These are phyloP conservation scores for Drosophila santomea DNA, from an alignment of 1,140 invertebrate genomes.

Conservation along the genomic window DNA sequence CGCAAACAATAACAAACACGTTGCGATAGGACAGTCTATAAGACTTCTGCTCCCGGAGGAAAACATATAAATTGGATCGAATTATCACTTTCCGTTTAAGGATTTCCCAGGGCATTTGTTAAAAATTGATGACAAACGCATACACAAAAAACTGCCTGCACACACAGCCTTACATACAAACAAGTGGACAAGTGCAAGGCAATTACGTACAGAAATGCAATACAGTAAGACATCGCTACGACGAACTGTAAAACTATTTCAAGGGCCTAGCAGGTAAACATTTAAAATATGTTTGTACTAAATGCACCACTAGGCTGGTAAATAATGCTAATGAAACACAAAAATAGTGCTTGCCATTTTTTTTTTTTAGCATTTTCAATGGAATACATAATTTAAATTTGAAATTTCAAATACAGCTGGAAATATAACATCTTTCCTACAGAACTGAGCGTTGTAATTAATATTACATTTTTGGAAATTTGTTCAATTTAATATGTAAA, in stretches of 20 bases:
- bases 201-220: conserved; percentile 44
- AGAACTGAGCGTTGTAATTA: too few species aligned
- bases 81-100: conserved; percentile 5
- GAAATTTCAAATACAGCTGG: too few species aligned
- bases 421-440: too few species aligned
- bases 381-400: too few species aligned
- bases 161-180: conserved; percentile 17
- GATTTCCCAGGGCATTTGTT: conserved; percentile 27
- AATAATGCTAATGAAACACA: too few species aligned
- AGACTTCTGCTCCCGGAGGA: background rate
- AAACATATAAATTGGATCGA: background rate
- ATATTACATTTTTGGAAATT: too few species aligned
- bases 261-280: too few species aligned
- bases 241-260: background rate
- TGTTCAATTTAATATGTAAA: too few species aligned
- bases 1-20: conserved; percentile 36
- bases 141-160: conserved; percentile 27
- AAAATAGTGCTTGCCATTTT: too few species aligned
- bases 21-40: conserved; percentile 21
- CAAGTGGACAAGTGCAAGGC: conserved; percentile 32
- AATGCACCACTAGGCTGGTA: too few species aligned
- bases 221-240: conserved; percentile 1
- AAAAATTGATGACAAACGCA: conserved; percentile 24
- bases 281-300: too few species aligned
- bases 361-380: too few species aligned